Evolutionary conservation across 2,888 invertebrate genomes (phyloP), one percentile per base, ranked within the genome.

Genomic region (Andrena camellia): DNA sequence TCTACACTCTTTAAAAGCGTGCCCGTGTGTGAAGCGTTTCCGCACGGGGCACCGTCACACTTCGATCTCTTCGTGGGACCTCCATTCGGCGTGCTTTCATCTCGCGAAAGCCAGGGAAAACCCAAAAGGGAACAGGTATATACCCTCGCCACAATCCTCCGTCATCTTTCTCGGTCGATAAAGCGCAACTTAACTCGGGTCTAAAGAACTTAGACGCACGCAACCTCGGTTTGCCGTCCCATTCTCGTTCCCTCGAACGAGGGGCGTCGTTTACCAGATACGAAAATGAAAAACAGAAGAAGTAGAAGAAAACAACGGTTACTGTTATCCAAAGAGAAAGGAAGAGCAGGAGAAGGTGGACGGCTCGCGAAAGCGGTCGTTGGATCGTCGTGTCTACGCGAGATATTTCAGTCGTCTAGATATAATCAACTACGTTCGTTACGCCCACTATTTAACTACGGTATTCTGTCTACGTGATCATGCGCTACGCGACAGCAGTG

Each of bases 41-140:
- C 20, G 72, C 84, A 79, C 84, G 84, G 86, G 60, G 82, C 86
- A 78, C 83, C 85, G 63, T 78, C 54, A 7, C 42, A 33, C 71
- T 50, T 67, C 70, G 67, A 80, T 62, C 26, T 68, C 71, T 67
- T 50, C 33, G 42, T 17, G 5, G 17, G 17, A 42, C 70, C 31
- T 63, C 62, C 26, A 62, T 60, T 48, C 33, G 5, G 1, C 29
- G n/a, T 10, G 42, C 35, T 59, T 70, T 59, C 42, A 29, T 33
- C 31, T 31, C 42, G n/a, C 42, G 17, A 48, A 42, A 59, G 42
- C 5, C 29, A 33, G 23, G 23, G 17, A 29, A 29, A n/a, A 31
- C 33, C 20, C 57, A 5, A 31, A 52, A 8, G 7, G 26, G 67
- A 8, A 4, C 42, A 7, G 3, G 42, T n/a, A 29, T 8, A 20